phyloP scores from a whole-genome alignment of 2,113 vertebrate species.

The Lanius collurio region DNA sequence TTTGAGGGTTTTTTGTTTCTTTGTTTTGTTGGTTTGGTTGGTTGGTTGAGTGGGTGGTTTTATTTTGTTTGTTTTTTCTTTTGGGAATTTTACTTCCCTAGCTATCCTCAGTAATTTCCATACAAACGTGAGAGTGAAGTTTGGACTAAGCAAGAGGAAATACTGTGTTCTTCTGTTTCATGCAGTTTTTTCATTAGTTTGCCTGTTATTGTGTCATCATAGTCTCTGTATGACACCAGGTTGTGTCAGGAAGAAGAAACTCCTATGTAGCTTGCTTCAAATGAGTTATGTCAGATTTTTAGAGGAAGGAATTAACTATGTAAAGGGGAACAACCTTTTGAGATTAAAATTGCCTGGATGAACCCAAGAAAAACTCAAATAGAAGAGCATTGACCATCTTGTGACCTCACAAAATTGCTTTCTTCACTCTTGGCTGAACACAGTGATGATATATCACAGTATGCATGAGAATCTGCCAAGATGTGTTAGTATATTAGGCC shows the following conservation, averaged over 20 bases:
- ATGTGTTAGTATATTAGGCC: conserved; percentile 12
- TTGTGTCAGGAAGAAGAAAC: neutral
- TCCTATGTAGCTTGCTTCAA: neutral
- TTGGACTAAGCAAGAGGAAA: neutral
- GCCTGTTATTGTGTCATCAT: neutral
- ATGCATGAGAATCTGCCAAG: neutral
- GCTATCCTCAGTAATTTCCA: neutral
- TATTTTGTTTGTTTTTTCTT: neutral
- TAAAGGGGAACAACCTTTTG: conserved; percentile 52
- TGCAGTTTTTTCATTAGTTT: neutral
- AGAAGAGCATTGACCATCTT: conserved; percentile 44
- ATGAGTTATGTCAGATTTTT: conserved; percentile 45
- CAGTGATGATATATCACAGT: conserved; percentile 30
- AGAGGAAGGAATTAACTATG: conserved; percentile 44
- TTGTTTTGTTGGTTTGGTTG: neutral
- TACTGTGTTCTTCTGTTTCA: neutral
- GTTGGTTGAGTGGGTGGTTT: accelerated
- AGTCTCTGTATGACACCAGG: neutral
- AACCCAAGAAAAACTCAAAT: conserved; percentile 49
- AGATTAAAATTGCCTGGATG: conserved; percentile 44
- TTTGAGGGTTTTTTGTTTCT: neutral
- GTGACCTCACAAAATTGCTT: conserved; percentile 61
- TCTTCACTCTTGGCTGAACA: conserved; percentile 57
- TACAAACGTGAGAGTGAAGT: neutral
- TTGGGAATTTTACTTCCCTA: neutral